Evolutionary conservation across 2,797 vertebrate genomes (phyloP), one percentile per base, ranked within the genome.

Genomic region (Girardinus metallicus): DNA sequence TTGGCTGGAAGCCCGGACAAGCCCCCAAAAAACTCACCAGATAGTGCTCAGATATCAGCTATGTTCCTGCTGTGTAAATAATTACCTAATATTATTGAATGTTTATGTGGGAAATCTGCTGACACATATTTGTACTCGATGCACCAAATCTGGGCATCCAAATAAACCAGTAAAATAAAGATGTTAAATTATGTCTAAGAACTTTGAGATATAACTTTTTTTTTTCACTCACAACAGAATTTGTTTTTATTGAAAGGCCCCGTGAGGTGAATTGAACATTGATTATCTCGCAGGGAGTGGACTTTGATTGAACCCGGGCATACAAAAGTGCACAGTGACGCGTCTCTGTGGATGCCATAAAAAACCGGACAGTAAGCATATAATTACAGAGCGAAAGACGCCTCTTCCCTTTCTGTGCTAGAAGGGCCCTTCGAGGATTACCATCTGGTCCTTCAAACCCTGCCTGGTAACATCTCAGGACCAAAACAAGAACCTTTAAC

Each of bases 221-320:
- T 39, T 62, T 36, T 13, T 46, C 23, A 16, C 34, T 43, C 5
- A 0, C 7, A 57, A 34, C 71, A 18, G 1, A 0, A 8, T 1
- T 1, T 79, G n/a, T 0, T 29, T 36, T 86, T 93, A 88, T 92
- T 71, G 66, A 73, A 81, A 64, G 53, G 84, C 43, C 55, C 79
- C 62, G 73, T 81, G 80, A 74, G 82, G 49, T 70, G 81, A 93
- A 93, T 89, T 95, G 95, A 94, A 95, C 95, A 94, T 93, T 95
- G 94, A 95, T 91, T 95, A 88, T 92, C 78, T 88, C 87, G 80
- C 84, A 84, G 89, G 74, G 76, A 4, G 71, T 95, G 96, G 94
- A 96, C 95, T 96, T 96, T 96, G 96, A 85, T 90, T 95, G 84
- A 81, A 86, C 82, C 87, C 12, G 26, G 84, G 81, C 72, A 53